Evolutionary conservation across 2,888 invertebrate species (phyloP), one percentile per base, ranked within the genome.

Genomic region (Apamea anceps): DNA sequence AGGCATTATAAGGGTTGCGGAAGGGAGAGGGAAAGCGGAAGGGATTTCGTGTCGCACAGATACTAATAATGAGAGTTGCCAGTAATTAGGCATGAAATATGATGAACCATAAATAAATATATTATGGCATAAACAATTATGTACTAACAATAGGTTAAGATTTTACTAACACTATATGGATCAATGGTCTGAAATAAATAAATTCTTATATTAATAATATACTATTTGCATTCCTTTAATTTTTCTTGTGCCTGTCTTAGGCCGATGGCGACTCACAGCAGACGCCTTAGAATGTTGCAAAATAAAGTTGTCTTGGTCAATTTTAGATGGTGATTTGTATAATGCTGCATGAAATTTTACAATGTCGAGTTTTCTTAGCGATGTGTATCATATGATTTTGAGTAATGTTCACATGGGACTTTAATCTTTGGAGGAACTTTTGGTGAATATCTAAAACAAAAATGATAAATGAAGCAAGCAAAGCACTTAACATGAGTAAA

Each of bases 221-320:
- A 80, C 72, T 72, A 82, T 78, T 67, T 74, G 68, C 77, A 85
- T 79, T 73, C 65, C 67, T 80, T 84, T 84, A 57, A 77, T 82
- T 73, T 82, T 80, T 62, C 84, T 74, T 63, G 77, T 77, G 71
- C 77, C 75, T 72, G 77, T 77, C 76, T 48, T 75, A 75, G 75
- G 75, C 68, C 72, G 72, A 72, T 79, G 81, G 25, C 84, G 77
- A 67, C 66, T 73, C 67, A 77, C 79, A 37, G 79, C 60, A 76
- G 68, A 60, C 60, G 60, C 60, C 60, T 76, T 76, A 60, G 60
- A 72, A 77, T 82, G 76, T 66, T 79, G 76, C 65, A 86, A 70
- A 75, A 84, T 84, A 82, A 82, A 86, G 72, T 86, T 84, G 72
- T 86, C 84, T 75, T 82, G 82, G 73, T 82, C 72, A 73, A 86